Conservation (phyloP, 2,888 invertebrate genomes). For the Acanthosepion lycidas region DNA sequence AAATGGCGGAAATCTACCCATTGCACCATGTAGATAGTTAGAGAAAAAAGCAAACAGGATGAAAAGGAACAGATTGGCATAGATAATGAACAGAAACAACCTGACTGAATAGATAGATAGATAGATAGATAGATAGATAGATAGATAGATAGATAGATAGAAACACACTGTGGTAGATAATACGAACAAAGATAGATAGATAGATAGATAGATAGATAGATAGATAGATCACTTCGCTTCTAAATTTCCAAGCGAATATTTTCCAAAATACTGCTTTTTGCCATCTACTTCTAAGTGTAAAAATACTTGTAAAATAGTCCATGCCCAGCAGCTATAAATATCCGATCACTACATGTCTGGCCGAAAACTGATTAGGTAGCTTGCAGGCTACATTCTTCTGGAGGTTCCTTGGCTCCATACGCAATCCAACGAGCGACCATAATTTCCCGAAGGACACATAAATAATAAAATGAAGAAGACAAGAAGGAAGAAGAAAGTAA, state of each 20-base stretch:
- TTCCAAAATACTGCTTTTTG: fast-evolving
- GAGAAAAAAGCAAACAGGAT: no score
- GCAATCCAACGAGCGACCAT: not conserved
- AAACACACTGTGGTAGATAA: no score
- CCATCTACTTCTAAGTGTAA: not conserved
- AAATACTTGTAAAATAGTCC: not conserved
- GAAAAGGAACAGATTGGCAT: no score
- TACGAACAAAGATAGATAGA: not conserved
- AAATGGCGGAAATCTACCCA: no score
- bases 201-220: not conserved
- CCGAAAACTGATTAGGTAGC: slow-evolving; percentile 18
- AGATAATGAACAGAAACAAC: no score
- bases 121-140: not conserved
- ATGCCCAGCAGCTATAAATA: not conserved
- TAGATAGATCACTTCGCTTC: no score
- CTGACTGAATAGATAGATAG: not conserved
- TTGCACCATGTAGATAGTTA: no score
- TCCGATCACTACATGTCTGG: not conserved
- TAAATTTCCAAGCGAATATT: not conserved
- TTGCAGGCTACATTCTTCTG: not conserved
- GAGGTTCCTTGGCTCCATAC: not conserved
- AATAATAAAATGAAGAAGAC: not conserved
- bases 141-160: not conserved
- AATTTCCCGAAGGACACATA: not conserved
- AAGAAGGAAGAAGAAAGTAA: not conserved